Evolutionary conservation across 1,140 invertebrate genomes (phyloP).

Genomic region (Zaprionus ghesquierei): DNA sequence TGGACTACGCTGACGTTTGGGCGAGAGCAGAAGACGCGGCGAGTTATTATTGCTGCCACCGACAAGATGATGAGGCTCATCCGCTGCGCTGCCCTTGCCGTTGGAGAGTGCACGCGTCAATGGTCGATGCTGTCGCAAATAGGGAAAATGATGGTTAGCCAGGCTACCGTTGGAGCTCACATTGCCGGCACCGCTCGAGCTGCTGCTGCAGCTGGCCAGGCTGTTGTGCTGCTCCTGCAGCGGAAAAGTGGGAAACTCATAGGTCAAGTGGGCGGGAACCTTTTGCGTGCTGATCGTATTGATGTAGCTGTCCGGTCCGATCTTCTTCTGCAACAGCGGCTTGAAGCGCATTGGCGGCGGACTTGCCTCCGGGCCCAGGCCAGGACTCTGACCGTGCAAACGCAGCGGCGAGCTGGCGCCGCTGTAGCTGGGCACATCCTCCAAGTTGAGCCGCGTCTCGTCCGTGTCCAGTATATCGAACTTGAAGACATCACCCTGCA

Average conservation of each 20-base stretch:
- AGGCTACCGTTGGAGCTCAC: constrained; percentile 26
- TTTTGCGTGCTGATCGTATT: constrained; percentile 86
- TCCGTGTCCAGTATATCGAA: constrained; percentile 90
- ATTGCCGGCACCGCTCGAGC: neutral
- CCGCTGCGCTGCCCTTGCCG: constrained; percentile 49
- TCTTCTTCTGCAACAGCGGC: constrained; percentile 85
- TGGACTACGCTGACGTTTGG: constrained; percentile 71
- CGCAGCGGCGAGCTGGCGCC: constrained; percentile 60
- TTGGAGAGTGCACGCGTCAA: constrained; percentile 78
- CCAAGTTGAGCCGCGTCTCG: constrained; percentile 52
- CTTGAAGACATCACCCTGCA: constrained; percentile 87
- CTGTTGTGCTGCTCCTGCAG: constrained; percentile 60
- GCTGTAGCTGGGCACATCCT: constrained; percentile 33
- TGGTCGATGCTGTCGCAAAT: constrained; percentile 80
- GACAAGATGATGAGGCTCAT: constrained; percentile 20
- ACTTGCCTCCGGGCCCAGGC: constrained; percentile 23
- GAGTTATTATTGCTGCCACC: constrained; percentile 26
- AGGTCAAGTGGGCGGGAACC: constrained; percentile 82
- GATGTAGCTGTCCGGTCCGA: constrained; percentile 87
- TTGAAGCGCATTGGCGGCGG: constrained; percentile 83
- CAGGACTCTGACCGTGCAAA: constrained; percentile 12
- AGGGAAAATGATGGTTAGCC: constrained; percentile 53
- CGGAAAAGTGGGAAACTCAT: constrained; percentile 84
- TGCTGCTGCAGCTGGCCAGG: neutral
- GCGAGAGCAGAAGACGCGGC: constrained; percentile 66